Conservation (phyloP, 2,797 vertebrate genomes). For the Sebastes cheni region DNA sequence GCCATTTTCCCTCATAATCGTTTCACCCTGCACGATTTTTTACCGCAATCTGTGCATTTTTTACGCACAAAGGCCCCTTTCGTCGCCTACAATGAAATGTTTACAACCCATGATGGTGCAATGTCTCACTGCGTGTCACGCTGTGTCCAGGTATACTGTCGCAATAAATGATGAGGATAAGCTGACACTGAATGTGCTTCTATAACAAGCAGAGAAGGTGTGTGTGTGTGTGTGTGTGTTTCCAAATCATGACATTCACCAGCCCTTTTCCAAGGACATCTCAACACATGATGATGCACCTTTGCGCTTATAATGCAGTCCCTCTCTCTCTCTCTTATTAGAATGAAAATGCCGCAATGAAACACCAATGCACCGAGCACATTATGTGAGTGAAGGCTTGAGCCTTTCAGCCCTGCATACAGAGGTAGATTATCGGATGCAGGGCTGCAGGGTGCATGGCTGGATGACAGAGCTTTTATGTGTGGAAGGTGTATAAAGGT, state of each 20-base stretch:
- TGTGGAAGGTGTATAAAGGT: conserved; percentile 56
- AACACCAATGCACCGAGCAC: not conserved
- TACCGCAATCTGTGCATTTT: conserved; percentile 68
- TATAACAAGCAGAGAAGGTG: conserved; percentile 8
- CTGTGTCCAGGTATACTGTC: conserved; percentile 61
- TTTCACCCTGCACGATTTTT: conserved; percentile 32
- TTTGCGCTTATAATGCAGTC: conserved; percentile 21
- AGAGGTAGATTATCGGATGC: conserved; percentile 57
- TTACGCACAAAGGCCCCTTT: conserved; percentile 35
- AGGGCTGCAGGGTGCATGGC: conserved; percentile 38
- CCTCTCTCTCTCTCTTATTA: not conserved
- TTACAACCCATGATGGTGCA: conserved; percentile 74
- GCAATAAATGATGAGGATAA: conserved; percentile 50
- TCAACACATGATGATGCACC: conserved; percentile 43
- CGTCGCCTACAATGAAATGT: conserved; percentile 66
- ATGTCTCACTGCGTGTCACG: conserved; percentile 60
- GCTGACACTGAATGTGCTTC: not conserved
- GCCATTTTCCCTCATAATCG: conserved; percentile 5
- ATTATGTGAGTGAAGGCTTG: not conserved
- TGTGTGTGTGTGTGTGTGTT: conserved; percentile 19
- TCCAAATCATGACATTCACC: conserved; percentile 76
- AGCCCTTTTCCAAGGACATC: conserved; percentile 75
- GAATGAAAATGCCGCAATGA: conserved; percentile 68
- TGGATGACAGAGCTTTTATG: conserved; percentile 50
- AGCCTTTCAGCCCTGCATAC: conserved; percentile 43